Percentiles rank a stretch among this genome's conserved stretches.
phyloP scores from a whole-genome alignment of 2,113 vertebrate species.

The Sisor rabdophorus region DNA sequence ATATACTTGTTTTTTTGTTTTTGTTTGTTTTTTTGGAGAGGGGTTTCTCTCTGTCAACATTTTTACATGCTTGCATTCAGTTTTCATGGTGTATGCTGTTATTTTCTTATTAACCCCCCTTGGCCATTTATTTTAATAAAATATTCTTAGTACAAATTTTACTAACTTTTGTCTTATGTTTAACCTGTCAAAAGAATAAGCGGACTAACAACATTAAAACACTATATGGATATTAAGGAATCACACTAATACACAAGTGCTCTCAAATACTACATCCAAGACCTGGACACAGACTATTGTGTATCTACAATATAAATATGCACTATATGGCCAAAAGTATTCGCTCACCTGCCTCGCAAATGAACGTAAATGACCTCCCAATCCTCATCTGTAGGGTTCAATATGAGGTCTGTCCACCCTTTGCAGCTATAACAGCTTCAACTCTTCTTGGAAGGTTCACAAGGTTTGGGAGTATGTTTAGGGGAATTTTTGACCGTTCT shows the following conservation, averaged over 20 bases:
- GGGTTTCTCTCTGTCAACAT: slow-evolving; percentile 77
- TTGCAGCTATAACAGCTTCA: too few species aligned
- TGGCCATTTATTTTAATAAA: slow-evolving; percentile 86
- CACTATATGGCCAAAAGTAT: too few species aligned
- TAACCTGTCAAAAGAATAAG: slow-evolving; percentile 77
- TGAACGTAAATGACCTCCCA: too few species aligned
- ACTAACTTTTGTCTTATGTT: slow-evolving; percentile 81
- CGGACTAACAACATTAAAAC: slow-evolving; percentile 78
- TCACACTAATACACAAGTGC: slow-evolving; percentile 42
- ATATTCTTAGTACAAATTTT: slow-evolving; percentile 85
- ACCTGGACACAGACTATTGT: background rate
- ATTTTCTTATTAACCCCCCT: slow-evolving; percentile 76
- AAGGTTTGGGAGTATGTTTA: too few species aligned
- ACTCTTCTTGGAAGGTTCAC: too few species aligned
- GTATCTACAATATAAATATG: background rate
- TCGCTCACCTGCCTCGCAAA: too few species aligned
- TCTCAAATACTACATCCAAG: slow-evolving; percentile 12
- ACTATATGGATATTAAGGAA: slow-evolving; percentile 45
- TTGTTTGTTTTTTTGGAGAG: too few species aligned
- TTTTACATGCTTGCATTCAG: slow-evolving; percentile 85
- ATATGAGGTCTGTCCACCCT: too few species aligned
- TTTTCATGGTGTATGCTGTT: slow-evolving; percentile 84
- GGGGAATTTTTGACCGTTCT: too few species aligned
- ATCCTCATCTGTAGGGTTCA: too few species aligned
- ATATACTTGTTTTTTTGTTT: slow-evolving; percentile 74